Conservation (phyloP, 2,888 invertebrate species). For the Trimorus sp. region DNA sequence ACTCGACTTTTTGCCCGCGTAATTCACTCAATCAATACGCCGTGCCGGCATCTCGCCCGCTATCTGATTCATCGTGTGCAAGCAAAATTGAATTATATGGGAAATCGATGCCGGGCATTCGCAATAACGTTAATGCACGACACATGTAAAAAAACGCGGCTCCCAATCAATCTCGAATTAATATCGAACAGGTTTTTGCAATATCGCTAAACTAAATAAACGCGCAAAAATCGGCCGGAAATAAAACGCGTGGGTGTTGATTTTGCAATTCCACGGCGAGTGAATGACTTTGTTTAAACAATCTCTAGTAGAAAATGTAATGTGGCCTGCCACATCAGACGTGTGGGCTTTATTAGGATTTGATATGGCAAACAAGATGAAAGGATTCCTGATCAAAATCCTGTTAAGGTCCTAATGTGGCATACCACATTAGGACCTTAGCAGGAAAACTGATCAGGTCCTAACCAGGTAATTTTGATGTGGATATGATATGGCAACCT, state of each 20-base stretch:
- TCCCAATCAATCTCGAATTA: constrained; percentile 26
- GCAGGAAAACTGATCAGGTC: no score
- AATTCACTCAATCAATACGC: constrained; percentile 44
- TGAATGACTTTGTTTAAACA: background rate
- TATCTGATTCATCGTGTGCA: constrained; percentile 41
- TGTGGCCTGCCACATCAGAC: no score
- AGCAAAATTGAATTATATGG: constrained; percentile 52
- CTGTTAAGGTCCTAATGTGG: no score
- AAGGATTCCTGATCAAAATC: no score
- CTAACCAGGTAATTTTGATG: no score
- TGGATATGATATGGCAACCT: no score
- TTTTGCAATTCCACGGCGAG: no score
- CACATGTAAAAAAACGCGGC: constrained; percentile 28
- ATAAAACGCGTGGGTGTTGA: no score
- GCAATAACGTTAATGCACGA: constrained; percentile 36
- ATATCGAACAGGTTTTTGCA: constrained; percentile 22
- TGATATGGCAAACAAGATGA: no score
- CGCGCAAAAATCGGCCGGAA: background rate
- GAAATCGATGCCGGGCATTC: constrained; percentile 38
- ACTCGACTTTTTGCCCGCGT: constrained; percentile 39
- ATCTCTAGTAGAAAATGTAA: no score
- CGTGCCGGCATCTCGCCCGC: constrained; percentile 12
- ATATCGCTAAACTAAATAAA: constrained; percentile 23
- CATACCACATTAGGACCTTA: no score
- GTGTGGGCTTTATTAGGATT: no score